Evolutionary conservation across 2,797 vertebrate genomes (phyloP), one percentile per base, ranked within the genome.

Genomic region (Dipus sagitta): DNA sequence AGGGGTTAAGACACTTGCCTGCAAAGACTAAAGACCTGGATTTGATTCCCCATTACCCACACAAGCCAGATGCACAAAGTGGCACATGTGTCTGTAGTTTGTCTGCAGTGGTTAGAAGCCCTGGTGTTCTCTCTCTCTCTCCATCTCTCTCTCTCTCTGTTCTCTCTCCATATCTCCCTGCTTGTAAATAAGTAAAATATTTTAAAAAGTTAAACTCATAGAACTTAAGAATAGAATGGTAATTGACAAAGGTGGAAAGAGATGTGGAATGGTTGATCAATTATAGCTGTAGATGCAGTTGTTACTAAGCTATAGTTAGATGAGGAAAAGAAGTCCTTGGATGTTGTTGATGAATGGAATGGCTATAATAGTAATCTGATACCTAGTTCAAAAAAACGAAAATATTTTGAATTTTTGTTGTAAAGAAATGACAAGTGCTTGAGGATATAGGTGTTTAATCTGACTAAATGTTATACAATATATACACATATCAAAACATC

Each of bases 211-310:
- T 86, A 12, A 23, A 64, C 24, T 38, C 4, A 2, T 23, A 74
- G 18, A 64, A 42, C 2, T 34, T 38, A 24, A 30, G 26, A 42
- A 17, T 20, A 21, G 26, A 15, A 24, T 42, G 17, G 11, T 26
- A 14, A 2, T 23, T 10, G 23, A 12, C 20, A 76, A 34, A 65
- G 21, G 1, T 0, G 2, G 17, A 76, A 42, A 30, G 8, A 1
- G n/a, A 64, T 52, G 21, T 32, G 1, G 12, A 10, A 75, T 47
- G 18, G 4, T 20, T 17, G 11, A n/a, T 7, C 23, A 47, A 11
- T 6, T 7, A 8, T 7, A 65, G 3, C 34, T 13, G 30, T 9
- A 65, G 23, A 65, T 65, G 26, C 20, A 64, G 24, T 3, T 3
- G 10, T 10, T 38, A 4, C 32, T 10, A 34, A 62, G 18, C 65